Conservation (phyloP, 92 coral and sea anemone genomes). For the Umimayanthus kanabou region DNA sequence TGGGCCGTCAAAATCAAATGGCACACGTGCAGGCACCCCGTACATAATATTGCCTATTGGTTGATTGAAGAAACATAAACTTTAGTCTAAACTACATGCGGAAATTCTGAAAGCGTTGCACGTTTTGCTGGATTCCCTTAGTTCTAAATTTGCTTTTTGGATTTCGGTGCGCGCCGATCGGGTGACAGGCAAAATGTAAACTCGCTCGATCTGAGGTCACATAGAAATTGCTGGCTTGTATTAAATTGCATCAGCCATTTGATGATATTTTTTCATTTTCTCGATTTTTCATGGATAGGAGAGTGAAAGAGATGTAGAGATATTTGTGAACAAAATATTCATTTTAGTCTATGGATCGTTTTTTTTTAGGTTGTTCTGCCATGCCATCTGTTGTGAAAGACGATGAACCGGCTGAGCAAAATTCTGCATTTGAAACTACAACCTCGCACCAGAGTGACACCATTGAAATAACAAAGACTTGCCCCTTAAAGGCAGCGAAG, state of each 20-base stretch:
- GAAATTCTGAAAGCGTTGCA: not conserved
- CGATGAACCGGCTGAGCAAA: conserved; percentile 40
- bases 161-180: not conserved
- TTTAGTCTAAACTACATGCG: not conserved
- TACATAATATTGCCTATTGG: not conserved
- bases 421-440: conserved; percentile 14
- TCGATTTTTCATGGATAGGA: not conserved
- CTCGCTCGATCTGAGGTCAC: not conserved
- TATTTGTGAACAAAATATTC: not conserved
- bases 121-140: not conserved
- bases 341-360: not conserved
- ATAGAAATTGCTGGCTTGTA: no score
- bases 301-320: not conserved
- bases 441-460: conserved; percentile 9
- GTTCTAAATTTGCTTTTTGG: not conserved
- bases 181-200: not conserved
- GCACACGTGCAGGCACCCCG: conserved; percentile 32
- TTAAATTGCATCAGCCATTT: conserved; percentile 15
- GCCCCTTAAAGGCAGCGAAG: conserved; percentile 30
- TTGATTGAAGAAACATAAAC: not conserved
- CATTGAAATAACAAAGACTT: conserved; percentile 15
- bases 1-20: not conserved
- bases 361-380: not conserved
- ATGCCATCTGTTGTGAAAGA: conserved; percentile 49
- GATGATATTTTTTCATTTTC: not conserved